Conservation (phyloP, 2,888 invertebrate species). For the Troides helena region DNA sequence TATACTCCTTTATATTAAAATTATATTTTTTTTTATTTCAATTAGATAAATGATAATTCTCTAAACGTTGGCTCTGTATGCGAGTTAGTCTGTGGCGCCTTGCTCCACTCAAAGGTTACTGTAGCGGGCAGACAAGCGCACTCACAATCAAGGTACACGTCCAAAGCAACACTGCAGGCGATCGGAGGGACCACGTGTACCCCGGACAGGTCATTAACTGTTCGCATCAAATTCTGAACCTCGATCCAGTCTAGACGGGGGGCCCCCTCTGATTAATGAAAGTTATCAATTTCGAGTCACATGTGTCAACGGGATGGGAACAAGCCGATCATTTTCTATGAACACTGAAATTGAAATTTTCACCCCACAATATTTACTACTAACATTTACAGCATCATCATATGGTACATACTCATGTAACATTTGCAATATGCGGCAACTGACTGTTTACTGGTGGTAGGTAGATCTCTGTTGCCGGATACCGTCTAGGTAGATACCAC, state of each 20-base stretch:
- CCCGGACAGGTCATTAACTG: slow-evolving; percentile 24
- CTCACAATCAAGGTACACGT: slow-evolving; percentile 25
- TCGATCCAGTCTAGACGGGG: slow-evolving; percentile 23
- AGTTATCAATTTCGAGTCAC: slow-evolving; percentile 10
- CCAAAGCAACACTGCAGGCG: slow-evolving; percentile 18
- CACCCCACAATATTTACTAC: too few species aligned
- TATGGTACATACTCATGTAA: too few species aligned
- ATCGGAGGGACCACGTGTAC: slow-evolving; percentile 14
- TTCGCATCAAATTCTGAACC: slow-evolving; percentile 24
- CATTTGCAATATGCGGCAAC: too few species aligned
- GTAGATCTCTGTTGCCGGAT: too few species aligned
- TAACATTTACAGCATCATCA: too few species aligned
- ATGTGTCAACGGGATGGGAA: not conserved
- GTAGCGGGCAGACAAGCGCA: slow-evolving; percentile 28
- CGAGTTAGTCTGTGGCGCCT: slow-evolving; percentile 13
- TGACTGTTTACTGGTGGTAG: too few species aligned
- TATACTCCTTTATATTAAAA: too few species aligned
- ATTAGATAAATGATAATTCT: too few species aligned
- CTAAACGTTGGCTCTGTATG: not conserved
- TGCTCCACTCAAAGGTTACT: slow-evolving; percentile 19
- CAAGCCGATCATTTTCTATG: not conserved
- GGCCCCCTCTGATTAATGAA: slow-evolving; percentile 8
- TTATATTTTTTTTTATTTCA: too few species aligned
- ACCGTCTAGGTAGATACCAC: too few species aligned
- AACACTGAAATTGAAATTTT: too few species aligned